These are phyloP conservation scores for Macrobrachium rosenbergii DNA, from an alignment of 1,140 invertebrate species.

Conservation along the genomic window DNA sequence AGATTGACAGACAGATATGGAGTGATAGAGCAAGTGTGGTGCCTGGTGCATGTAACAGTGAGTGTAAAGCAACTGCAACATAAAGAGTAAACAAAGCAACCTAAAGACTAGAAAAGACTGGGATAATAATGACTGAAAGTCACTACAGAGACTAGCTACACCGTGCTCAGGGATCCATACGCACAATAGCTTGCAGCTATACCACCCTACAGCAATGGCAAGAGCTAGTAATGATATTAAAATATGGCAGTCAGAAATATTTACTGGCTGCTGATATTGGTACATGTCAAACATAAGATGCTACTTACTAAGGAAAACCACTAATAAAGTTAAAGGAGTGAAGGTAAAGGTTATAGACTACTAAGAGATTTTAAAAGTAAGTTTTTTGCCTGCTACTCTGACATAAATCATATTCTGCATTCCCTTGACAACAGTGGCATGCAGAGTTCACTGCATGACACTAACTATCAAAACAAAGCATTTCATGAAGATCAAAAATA, in stretches of 20 bases:
- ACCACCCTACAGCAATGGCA: constrained; percentile 55
- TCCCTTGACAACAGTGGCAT: too few species aligned
- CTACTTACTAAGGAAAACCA: too few species aligned
- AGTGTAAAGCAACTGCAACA: constrained; percentile 59
- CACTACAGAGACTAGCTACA: constrained; percentile 46
- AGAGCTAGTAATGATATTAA: not conserved
- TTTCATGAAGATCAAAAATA: not conserved
- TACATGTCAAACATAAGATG: too few species aligned
- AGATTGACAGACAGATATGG: constrained; percentile 3
- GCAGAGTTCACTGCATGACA: too few species aligned
- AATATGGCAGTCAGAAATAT: not conserved
- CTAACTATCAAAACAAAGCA: constrained; percentile 10
- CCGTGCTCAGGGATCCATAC: constrained; percentile 48
- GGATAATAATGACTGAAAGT: constrained; percentile 26
- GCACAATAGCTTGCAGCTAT: constrained; percentile 40
- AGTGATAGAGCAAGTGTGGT: constrained; percentile 43
- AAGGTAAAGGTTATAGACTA: too few species aligned
- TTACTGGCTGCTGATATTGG: too few species aligned
- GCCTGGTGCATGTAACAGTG: constrained; percentile 62
- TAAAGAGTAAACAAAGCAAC: constrained; percentile 52
- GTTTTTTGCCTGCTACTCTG: too few species aligned
- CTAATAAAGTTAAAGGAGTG: too few species aligned
- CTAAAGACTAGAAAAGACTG: constrained; percentile 27
- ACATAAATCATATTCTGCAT: too few species aligned
- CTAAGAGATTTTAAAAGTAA: too few species aligned